Conservation (phyloP, 2,888 invertebrate species). For the Iphiclides podalirius region DNA sequence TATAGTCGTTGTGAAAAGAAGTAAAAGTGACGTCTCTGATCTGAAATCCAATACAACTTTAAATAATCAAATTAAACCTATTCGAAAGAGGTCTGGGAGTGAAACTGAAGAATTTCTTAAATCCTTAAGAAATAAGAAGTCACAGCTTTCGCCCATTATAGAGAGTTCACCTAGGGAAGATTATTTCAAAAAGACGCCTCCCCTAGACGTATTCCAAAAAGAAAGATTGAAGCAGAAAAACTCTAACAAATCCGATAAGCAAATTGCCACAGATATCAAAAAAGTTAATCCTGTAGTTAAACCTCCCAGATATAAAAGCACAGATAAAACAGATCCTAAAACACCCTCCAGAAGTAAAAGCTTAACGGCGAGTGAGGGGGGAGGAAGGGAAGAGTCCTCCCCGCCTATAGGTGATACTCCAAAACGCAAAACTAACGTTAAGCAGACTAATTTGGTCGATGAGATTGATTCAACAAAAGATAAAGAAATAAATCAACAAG, state of each 20-base stretch:
- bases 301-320: slow-evolving; percentile 64
- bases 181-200: slow-evolving; percentile 79
- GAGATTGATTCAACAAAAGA: slow-evolving; percentile 58
- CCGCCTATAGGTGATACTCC: slow-evolving; percentile 62
- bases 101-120: slow-evolving; percentile 81
- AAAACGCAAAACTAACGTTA: slow-evolving; percentile 63
- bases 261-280: slow-evolving; percentile 43
- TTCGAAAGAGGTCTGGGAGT: slow-evolving; percentile 81
- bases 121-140: slow-evolving; percentile 79
- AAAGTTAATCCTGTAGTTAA: slow-evolving; percentile 74
- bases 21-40: slow-evolving; percentile 84
- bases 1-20: slow-evolving; percentile 71
- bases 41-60: slow-evolving; percentile 75
- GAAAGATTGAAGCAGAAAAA: slow-evolving; percentile 55
- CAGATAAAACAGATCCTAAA: slow-evolving; percentile 66
- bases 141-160: slow-evolving; percentile 89
- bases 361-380: no score
- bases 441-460: slow-evolving; percentile 59
- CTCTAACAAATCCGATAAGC: slow-evolving; percentile 43
- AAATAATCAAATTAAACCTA: slow-evolving; percentile 62
- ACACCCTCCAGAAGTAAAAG: slow-evolving; percentile 58
- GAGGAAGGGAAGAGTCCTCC: slow-evolving; percentile 60
- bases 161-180: slow-evolving; percentile 87
- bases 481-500: slow-evolving; percentile 47
- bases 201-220: slow-evolving; percentile 61